Base-by-base conservation (phyloP, 1,140 invertebrate genomes). In the Tachypleus tridentatus region DNA sequence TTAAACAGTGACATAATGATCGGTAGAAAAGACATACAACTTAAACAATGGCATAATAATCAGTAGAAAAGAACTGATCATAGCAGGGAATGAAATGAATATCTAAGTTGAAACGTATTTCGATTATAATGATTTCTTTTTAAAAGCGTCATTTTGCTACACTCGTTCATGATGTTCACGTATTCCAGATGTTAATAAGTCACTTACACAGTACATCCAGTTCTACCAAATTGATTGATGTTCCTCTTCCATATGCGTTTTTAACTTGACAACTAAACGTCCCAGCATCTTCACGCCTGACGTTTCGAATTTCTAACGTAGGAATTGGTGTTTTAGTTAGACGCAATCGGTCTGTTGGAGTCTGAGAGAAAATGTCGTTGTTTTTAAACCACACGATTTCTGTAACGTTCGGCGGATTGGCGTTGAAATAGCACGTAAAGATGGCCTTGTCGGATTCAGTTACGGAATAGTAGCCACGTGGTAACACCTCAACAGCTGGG, bases 181-280 rank as follows among this genome's bases (percentile, higher is more conserved):
- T 29, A 2, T 29, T 29, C 29, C 29, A 29, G 29, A 29, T 29
- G 2, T 29, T 29, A 29, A 49, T 62, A 49, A 50, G 6, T 54
- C 47, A 70, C 72, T 72, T 63, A 73, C 72, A 73, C 0, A 68
- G 57, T 49, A 73, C 72, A 63, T 73, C 67, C 1, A 73, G 56
- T 9, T 68, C 53, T 1, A 68, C 57, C 9, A 56, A 49, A 2
- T 66, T 73, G n/a, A 67, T 66, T 4, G 72, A 71, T 56, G 72
- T 72, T 2, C 66, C 69, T 60, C 59, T 69, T 8, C 76, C 77
- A 58, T 73, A 73, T 3, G 70, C 66, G 62, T 75, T 75, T 50
- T 65, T 62, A 5, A 74, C 65, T 10, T 69, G 68, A 57, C 73
- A 74, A 4, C 64, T 70, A 64, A 71, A 73, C 6, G 64, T 60